phyloP scores from a whole-genome alignment of 2,797 vertebrate genomes.

The Paguma larvata region DNA sequence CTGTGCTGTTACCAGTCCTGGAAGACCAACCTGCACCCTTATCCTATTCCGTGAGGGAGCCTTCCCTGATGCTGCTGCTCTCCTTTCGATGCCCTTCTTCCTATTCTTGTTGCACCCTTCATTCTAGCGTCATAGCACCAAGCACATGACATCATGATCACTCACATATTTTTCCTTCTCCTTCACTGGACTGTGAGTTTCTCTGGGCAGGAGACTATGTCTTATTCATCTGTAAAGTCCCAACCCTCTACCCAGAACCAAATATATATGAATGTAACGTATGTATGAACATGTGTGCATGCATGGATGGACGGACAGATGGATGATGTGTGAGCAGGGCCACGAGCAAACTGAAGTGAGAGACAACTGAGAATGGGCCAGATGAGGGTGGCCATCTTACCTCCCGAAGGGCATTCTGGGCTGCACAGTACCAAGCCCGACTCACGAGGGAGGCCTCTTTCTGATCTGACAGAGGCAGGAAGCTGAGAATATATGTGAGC shows the following conservation, averaged over 20 bases:
- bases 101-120: not conserved
- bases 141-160: not conserved
- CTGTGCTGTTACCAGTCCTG: not conserved
- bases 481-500: conserved; percentile 92
- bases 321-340: not conserved
- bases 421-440: conserved; percentile 92
- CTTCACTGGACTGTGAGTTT: not conserved
- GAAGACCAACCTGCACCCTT: not conserved
- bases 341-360: not conserved
- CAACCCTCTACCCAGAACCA: not conserved
- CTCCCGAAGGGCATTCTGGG: conserved; percentile 91
- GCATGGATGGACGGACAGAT: not conserved
- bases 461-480: conserved; percentile 91
- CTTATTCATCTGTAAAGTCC: conserved; percentile 5
- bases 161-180: conserved; percentile 40
- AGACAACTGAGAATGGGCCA: not conserved
- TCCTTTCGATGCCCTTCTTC: not conserved
- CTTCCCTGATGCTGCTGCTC: not conserved
- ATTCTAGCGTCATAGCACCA: not conserved
- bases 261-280: not conserved
- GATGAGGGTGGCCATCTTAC: conserved; percentile 81
- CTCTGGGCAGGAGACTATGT: not conserved
- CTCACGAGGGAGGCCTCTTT: conserved; percentile 93
- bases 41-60: not conserved
- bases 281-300: not conserved